Evolutionary conservation across 2,797 vertebrate genomes (phyloP).

Genomic region (Sebastes vulpes): DNA sequence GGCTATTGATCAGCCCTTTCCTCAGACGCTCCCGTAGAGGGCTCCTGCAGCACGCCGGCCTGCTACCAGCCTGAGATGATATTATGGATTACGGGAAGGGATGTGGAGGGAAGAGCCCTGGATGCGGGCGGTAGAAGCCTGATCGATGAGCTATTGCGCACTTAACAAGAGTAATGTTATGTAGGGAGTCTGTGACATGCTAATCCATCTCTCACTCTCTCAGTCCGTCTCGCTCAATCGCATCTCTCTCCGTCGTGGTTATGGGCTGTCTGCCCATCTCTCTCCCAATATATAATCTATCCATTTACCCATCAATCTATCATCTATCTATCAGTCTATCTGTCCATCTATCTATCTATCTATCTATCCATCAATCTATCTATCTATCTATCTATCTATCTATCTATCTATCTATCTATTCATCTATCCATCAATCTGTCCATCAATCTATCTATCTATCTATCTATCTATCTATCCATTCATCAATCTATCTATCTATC

Average conservation of each 20-base stretch:
- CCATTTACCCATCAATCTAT: conserved; percentile 18
- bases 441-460: conserved; percentile 9
- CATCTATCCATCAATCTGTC: neutral
- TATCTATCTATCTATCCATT: neutral
- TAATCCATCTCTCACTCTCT: conserved; percentile 78
- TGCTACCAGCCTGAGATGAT: conserved; percentile 63
- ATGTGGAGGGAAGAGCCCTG: conserved; percentile 66
- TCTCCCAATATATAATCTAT: conserved; percentile 20
- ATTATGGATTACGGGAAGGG: conserved; percentile 79
- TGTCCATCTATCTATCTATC: accelerated
- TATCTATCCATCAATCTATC: neutral
- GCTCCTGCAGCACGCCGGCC: conserved; percentile 38
- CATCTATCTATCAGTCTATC: accelerated
- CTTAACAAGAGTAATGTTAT: conserved; percentile 85
- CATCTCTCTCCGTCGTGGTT: conserved; percentile 45
- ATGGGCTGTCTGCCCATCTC: conserved; percentile 18
- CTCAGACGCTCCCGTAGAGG: conserved; percentile 57
- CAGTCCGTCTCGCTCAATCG: conserved; percentile 31
- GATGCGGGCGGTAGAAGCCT: conserved; percentile 63
- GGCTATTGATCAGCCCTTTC: conserved; percentile 70
- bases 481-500: neutral
- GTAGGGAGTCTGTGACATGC: conserved; percentile 77
- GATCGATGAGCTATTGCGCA: conserved; percentile 82
- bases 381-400: conserved; percentile 16
- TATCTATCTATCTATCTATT: conserved; percentile 23